These are phyloP conservation scores for Aegithalos caudatus DNA, from an alignment of 2,113 vertebrate genomes.

Conservation along the genomic window DNA sequence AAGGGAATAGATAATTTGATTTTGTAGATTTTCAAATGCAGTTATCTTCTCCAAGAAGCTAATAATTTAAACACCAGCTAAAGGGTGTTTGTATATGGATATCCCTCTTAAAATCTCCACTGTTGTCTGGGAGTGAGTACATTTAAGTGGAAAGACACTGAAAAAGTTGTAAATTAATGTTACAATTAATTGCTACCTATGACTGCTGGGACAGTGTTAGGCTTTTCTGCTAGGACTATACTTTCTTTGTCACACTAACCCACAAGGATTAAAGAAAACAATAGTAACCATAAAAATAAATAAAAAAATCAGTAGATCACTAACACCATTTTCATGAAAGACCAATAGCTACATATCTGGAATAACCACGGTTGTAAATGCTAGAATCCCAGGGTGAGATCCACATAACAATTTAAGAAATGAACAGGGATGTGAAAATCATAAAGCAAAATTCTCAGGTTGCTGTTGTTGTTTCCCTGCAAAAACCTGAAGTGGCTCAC, in stretches of 20 bases:
- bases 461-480: background rate
- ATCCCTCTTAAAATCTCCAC: background rate
- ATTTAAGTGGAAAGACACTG: background rate
- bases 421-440: background rate
- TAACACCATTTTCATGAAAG: background rate
- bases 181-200: background rate
- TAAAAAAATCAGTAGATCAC: background rate
- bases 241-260: background rate
- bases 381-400: background rate
- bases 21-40: slow-evolving; percentile 39
- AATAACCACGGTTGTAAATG: background rate
- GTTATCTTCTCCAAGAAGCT: slow-evolving; percentile 30
- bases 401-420: background rate
- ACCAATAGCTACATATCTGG: background rate
- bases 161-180: background rate
- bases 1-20: slow-evolving; percentile 12
- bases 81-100: background rate
- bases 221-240: background rate
- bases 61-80: background rate
- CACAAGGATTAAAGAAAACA: background rate
- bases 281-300: background rate
- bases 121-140: background rate
- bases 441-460: background rate
- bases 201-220: background rate
- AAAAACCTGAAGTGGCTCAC: background rate